These are phyloP conservation scores for Dicycla oo DNA, from an alignment of 2,888 invertebrate genomes.

Conservation along the genomic window DNA sequence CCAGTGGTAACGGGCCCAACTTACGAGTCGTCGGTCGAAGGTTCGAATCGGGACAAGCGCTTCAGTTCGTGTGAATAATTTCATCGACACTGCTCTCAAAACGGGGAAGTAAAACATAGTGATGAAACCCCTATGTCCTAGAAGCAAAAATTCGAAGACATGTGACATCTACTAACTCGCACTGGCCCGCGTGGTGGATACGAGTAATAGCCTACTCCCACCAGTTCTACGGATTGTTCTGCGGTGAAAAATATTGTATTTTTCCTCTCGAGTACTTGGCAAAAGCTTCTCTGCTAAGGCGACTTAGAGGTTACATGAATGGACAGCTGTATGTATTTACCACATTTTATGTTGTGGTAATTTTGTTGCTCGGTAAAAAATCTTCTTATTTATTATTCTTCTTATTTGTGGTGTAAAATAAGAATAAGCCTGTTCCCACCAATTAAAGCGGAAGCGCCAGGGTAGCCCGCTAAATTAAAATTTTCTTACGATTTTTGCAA, in stretches of 20 bases:
- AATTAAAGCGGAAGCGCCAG: too few species aligned
- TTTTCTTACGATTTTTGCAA: too few species aligned
- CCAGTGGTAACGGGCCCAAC: neutral
- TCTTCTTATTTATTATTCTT: neutral
- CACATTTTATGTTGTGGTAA: neutral
- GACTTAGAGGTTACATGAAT: conserved; percentile 29
- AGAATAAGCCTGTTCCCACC: neutral
- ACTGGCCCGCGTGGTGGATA: too few species aligned
- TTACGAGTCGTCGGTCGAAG: neutral
- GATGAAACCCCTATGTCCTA: neutral
- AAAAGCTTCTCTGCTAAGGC: conserved; percentile 16
- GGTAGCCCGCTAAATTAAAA: too few species aligned
- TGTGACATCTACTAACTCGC: too few species aligned
- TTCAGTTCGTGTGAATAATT: neutral
- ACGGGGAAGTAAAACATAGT: neutral
- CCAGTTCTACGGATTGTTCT: neutral
- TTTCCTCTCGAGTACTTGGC: conserved; percentile 8
- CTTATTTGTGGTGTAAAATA: neutral
- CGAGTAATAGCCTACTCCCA: too few species aligned
- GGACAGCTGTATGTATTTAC: conserved; percentile 25
- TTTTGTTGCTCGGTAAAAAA: neutral
- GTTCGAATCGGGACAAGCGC: neutral
- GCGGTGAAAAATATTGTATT: conserved; percentile 28
- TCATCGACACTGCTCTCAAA: too few species aligned
- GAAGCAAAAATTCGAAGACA: neutral